Evolutionary conservation across 1,140 invertebrate species (phyloP), one percentile per base, ranked within the genome.

Genomic region (Antheraea mylitta): DNA sequence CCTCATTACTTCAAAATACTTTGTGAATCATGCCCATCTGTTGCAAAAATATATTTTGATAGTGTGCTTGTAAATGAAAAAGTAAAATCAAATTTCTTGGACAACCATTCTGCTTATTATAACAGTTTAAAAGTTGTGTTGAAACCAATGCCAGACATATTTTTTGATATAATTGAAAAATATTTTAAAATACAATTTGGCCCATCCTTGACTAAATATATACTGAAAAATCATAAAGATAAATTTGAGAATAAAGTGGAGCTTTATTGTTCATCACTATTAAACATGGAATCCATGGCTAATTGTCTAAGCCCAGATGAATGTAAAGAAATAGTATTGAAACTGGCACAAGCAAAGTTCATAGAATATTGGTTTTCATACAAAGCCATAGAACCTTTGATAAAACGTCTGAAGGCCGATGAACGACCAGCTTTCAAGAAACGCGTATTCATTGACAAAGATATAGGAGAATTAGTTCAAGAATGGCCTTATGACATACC

Each of bases 381-480:
- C 36, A 66, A 18, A 18, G 22, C 7, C 18, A 53, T 66, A n/a
- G 65, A 66, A 58, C 59, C 59, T 10, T 36, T 60, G 18, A 48
- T 64, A 13, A 64, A 45, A 42, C 38, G 64, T 11, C 37, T 65
- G 3, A n/a, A 1, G 37, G 18, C 58, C 7, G 64, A 78, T 7
- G 83, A 86, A 66, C 71, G 82, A 71, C 36, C 69, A 7, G 16
- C 65, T 0, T 76, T 87, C 4, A 83, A 80, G 68, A 85, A 87
- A 62, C 53, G 71, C 18, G 64, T 86, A 16, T 86, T 87, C 72
- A 74, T 81, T 3, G 76, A 81, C n/a, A 85, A 87, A 70, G 22
- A 18, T 45, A 30, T 83, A 13, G 79, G 77, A 6, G 19, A 64
- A 16, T 75, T 71, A 65, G 60, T 83, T 22, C 69, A 78, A 45